A percentile compares a stretch with the other conserved stretches of the same genome.
Conservation (phyloP, 2,797 vertebrate genomes). For the Cirrhinus molitorella region DNA sequence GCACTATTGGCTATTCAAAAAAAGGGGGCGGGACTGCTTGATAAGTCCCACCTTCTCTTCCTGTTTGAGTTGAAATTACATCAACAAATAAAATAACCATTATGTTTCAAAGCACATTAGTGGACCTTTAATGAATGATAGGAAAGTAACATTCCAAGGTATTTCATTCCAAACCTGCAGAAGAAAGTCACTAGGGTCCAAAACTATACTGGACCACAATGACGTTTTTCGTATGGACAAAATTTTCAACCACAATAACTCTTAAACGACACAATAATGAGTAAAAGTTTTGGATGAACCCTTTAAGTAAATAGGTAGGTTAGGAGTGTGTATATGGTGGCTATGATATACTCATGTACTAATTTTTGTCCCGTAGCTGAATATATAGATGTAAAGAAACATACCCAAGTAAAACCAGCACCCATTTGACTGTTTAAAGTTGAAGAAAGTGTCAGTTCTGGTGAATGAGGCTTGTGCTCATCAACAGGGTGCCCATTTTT, state of each 20-base stretch:
- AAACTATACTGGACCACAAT: background rate
- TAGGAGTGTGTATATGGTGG: background rate
- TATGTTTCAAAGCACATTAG: too few relatives aligned
- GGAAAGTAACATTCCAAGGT: background rate
- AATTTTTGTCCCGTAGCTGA: background rate
- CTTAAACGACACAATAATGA: too few relatives aligned
- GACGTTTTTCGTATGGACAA: background rate
- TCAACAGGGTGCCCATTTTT: conserved; percentile 11
- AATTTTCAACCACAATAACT: too few relatives aligned
- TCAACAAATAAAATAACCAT: too few relatives aligned
- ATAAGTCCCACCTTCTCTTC: too few relatives aligned
- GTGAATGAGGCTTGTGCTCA: conserved; percentile 9
- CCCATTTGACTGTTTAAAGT: background rate
- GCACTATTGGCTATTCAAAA: too few relatives aligned
- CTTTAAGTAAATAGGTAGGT: background rate
- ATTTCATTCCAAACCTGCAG: background rate
- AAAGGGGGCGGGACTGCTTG: too few relatives aligned
- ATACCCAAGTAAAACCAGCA: background rate
- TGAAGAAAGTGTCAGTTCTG: conserved; percentile 6
- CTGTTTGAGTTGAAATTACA: too few relatives aligned
- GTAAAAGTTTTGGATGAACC: background rate
- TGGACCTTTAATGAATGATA: background rate
- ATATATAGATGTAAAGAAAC: background rate
- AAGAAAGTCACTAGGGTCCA: background rate
- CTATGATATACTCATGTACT: background rate